These are phyloP conservation scores for Saguinus imperator DNA, from an alignment of 2,113 vertebrate genomes.

Conservation along the genomic window DNA sequence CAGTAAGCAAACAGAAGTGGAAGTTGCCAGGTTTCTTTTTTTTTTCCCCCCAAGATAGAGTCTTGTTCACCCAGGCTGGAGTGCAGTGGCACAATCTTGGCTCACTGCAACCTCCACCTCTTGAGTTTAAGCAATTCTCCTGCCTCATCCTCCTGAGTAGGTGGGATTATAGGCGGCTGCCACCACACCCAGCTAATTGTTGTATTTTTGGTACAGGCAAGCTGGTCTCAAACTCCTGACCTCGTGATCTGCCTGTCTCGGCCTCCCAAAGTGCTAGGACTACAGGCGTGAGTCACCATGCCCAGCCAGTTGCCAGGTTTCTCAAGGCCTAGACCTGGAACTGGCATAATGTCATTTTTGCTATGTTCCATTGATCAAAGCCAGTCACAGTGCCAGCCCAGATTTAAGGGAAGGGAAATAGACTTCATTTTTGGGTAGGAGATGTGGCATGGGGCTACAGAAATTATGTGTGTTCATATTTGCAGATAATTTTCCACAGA, in stretches of 20 bases:
- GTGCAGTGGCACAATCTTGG: too few species aligned
- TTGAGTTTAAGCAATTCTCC: too few species aligned
- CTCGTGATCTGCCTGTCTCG: rapidly evolving
- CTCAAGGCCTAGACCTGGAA: background rate
- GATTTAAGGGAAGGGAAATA: background rate
- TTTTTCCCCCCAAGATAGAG: too few species aligned
- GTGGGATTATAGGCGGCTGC: too few species aligned
- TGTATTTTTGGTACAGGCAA: too few species aligned
- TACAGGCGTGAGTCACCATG: too few species aligned
- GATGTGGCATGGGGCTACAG: background rate
- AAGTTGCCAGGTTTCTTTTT: background rate
- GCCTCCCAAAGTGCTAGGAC: too few species aligned
- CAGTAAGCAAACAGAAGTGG: background rate
- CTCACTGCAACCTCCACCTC: too few species aligned
- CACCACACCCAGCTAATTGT: too few species aligned
- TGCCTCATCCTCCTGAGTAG: too few species aligned
- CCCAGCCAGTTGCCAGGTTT: background rate
- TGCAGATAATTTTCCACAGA: background rate
- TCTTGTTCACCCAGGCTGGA: too few species aligned
- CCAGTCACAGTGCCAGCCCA: background rate
- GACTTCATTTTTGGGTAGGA: background rate
- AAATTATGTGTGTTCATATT: background rate
- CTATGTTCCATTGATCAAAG: background rate
- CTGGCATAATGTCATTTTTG: background rate
- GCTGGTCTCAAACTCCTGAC: too few species aligned